Evolutionary conservation across 2,113 vertebrate species (phyloP).

Genomic region (Alethe diademata): DNA sequence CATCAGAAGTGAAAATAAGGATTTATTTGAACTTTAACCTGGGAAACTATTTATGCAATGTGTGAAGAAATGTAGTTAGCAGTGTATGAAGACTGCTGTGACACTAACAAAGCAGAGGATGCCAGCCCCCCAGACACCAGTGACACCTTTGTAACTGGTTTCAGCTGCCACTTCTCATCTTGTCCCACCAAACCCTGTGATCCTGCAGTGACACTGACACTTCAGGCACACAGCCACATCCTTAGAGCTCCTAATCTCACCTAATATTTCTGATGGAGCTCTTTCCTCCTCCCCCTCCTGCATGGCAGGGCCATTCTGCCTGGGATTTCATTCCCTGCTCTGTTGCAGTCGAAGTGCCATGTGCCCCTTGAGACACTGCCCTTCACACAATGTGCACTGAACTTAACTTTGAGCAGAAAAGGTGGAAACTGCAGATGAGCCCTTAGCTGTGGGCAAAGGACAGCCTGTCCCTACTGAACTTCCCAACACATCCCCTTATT

Average conservation of each 20-base stretch:
- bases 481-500: neutral
- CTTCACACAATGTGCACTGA: neutral
- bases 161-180: neutral
- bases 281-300: neutral
- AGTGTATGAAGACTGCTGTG: neutral
- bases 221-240: neutral
- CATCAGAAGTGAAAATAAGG: neutral
- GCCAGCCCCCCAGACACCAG: neutral
- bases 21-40: neutral
- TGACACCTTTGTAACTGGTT: neutral
- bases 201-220: neutral
- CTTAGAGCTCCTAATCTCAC: neutral
- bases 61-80: neutral
- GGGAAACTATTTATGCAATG: neutral
- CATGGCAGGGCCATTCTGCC: neutral
- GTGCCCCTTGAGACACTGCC: neutral
- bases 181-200: neutral
- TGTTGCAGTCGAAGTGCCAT: accelerated
- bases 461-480: neutral
- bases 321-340: neutral
- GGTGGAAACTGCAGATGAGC: neutral
- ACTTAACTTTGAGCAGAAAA: neutral
- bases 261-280: neutral
- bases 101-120: neutral
- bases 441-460: neutral